A percentile compares a stretch with the other conserved stretches of the same genome.
Evolutionary conservation across 2,797 vertebrate genomes (phyloP).

Genomic region (Otus scops): DNA sequence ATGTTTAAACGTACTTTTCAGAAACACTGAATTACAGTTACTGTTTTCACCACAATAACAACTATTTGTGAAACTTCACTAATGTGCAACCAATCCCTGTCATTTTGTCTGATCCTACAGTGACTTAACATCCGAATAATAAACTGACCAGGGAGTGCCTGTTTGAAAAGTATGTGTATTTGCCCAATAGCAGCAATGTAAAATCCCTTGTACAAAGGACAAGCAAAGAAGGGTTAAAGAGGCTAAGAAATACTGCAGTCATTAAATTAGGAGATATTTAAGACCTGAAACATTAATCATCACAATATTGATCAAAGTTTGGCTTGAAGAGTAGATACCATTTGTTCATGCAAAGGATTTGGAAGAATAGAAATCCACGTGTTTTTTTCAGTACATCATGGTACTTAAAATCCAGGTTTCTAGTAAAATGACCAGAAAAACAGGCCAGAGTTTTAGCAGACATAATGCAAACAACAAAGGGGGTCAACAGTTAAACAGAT

Average conservation of each 20-base stretch:
- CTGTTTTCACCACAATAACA: neutral
- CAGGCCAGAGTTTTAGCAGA: neutral
- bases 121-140: neutral
- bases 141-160: neutral
- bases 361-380: neutral
- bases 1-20: neutral
- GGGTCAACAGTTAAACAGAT: neutral
- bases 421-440: neutral
- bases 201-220: neutral
- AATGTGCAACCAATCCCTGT: neutral
- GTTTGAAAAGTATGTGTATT: neutral
- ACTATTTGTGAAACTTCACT: neutral
- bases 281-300: neutral
- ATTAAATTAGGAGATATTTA: neutral
- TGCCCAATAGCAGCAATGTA: neutral
- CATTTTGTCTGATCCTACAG: neutral
- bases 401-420: neutral
- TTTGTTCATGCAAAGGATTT: neutral
- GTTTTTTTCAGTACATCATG: neutral
- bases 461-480: neutral
- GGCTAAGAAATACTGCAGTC: neutral
- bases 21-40: neutral
- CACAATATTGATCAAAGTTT: neutral
- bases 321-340: neutral
- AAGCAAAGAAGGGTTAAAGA: neutral